Evolutionary conservation across 1,140 invertebrate species (phyloP), one percentile per base, ranked within the genome.

Genomic region (Ericerus pela): DNA sequence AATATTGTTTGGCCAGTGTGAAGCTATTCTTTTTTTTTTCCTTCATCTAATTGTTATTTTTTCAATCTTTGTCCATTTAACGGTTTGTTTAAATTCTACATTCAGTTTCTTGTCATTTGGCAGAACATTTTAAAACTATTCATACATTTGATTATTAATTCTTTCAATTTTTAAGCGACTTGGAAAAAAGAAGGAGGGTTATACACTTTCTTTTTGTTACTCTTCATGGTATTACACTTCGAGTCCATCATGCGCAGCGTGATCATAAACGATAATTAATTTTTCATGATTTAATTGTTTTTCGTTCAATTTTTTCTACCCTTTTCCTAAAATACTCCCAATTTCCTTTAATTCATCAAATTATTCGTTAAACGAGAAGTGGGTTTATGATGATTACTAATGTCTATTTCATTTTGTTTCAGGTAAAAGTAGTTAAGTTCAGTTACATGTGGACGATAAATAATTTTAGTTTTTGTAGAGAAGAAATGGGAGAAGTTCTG

Each of bases 401-500:
- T 24, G 28, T 51, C 38, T 58, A 28, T 28, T 51, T 36, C 53
- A 58, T 56, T 57, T 43, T 56, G 38, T 65, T 63, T 52, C 83
- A 98, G 92, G 93, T 98, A 65, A 98, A 98, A 84, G 94, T 99
- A 71, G 92, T 97, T 58, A 98, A 98, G 76, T 98, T 99, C 78
- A 95, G 90, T 74, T 99, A 97, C 74, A 98, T 98, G 89, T 99
- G 96, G 96, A 98, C 95, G 67, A 98, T 99, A 76, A 98, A 97
- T 74, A 98, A 98, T 80, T 99, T 99, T 76, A 96, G 92, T 77
- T 99, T 98, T 76, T 95, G 91, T 73, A 84, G 91, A 61, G 95
- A 98, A 76, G 95, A 99, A 76, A 97, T 98, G 94, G 95, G 95
- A 62, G 95, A 99, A 78, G 95, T 98, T 58, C 79, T 99, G 65